These are phyloP conservation scores for Megalonaias nervosa DNA, from an alignment of 1,140 invertebrate genomes.

Conservation along the genomic window DNA sequence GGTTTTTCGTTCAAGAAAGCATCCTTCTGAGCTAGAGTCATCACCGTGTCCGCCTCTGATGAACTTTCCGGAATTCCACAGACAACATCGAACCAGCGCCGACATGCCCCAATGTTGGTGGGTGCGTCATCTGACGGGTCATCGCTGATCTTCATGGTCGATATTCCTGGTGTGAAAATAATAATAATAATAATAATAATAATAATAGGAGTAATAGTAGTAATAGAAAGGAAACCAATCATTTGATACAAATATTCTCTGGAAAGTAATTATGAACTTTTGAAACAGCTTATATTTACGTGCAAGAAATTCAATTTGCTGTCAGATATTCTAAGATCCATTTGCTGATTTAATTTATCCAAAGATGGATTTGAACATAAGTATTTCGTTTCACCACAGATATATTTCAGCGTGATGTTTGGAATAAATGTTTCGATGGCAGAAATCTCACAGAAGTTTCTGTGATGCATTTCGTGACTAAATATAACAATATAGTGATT, in stretches of 20 bases:
- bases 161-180: not conserved
- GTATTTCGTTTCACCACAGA: no score
- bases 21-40: constrained; percentile 35
- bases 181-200: not conserved
- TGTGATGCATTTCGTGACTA: no score
- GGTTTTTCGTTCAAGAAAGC: constrained; percentile 40
- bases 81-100: constrained; percentile 37
- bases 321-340: no score
- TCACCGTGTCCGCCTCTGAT: constrained; percentile 31
- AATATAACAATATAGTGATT: no score
- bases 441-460: no score
- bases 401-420: no score
- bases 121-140: constrained; percentile 7
- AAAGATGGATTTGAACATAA: no score
- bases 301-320: no score
- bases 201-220: not conserved
- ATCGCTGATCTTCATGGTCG: not conserved
- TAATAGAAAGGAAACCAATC: not conserved
- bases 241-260: not conserved
- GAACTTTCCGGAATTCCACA: constrained; percentile 44
- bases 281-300: no score
- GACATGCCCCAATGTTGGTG: constrained; percentile 3
- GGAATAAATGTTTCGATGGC: no score
- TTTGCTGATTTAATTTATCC: no score
- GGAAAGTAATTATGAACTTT: no score